Percentiles rank a stretch among this genome's conserved stretches.
phyloP scores from a whole-genome alignment of 2,888 invertebrate genomes.

The Coleophora deauratella region DNA sequence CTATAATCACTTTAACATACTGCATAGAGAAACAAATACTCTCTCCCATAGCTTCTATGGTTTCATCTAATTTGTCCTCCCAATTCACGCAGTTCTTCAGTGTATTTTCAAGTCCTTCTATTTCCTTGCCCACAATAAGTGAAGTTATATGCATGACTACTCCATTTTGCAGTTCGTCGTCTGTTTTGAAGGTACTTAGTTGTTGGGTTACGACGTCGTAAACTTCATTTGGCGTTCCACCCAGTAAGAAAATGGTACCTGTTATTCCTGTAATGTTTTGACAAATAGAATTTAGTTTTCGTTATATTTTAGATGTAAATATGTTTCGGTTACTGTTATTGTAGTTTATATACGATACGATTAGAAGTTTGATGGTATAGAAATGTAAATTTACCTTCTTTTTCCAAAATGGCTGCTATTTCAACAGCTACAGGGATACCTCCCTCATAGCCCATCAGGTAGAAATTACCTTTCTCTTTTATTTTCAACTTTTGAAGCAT shows the following conservation, averaged over 20 bases:
- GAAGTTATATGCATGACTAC: slow-evolving; percentile 23
- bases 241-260: neutral
- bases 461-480: slow-evolving; percentile 22
- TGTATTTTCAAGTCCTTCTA: slow-evolving; percentile 7
- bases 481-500: slow-evolving; percentile 22
- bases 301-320: too few relatives aligned
- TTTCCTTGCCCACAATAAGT: slow-evolving; percentile 16
- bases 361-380: too few relatives aligned
- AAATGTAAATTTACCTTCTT: slow-evolving; percentile 24
- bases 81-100: slow-evolving; percentile 11
- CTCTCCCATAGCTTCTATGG: slow-evolving; percentile 25
- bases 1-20: slow-evolving; percentile 30
- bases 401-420: slow-evolving; percentile 35
- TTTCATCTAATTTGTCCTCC: slow-evolving; percentile 19
- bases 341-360: too few relatives aligned
- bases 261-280: neutral
- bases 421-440: slow-evolving; percentile 35
- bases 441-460: slow-evolving; percentile 36
- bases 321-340: too few relatives aligned
- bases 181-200: slow-evolving; percentile 16
- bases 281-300: too few relatives aligned
- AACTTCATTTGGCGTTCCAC: neutral
- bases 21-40: slow-evolving; percentile 31
- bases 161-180: slow-evolving; percentile 23
- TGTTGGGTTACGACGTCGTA: slow-evolving; percentile 17